These are phyloP conservation scores for Conistra vaccinii DNA, from an alignment of 2,888 invertebrate genomes.

Conservation along the genomic window DNA sequence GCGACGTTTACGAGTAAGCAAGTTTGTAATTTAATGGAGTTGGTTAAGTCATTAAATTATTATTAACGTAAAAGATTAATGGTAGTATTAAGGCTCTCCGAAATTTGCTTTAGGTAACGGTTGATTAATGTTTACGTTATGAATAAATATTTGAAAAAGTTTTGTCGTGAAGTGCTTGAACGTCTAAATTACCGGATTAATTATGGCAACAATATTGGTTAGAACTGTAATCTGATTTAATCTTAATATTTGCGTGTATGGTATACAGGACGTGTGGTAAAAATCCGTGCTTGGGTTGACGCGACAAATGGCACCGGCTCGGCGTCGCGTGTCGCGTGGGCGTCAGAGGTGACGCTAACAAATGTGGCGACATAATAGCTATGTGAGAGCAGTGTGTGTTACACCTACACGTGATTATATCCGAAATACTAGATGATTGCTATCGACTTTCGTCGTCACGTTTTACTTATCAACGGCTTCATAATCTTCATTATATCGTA, in stretches of 20 bases:
- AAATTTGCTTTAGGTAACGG: conserved; percentile 63
- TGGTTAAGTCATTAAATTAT: conserved; percentile 78
- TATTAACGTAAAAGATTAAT: conserved; percentile 73
- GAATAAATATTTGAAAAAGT: conserved; percentile 67
- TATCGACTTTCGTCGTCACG: too few species aligned
- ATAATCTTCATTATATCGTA: neutral
- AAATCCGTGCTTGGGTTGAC: conserved; percentile 48
- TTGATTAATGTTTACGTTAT: conserved; percentile 66
- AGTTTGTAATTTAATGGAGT: conserved; percentile 76
- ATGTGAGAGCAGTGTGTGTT: conserved; percentile 25
- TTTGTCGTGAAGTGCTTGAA: conserved; percentile 31
- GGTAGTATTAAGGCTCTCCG: conserved; percentile 65
- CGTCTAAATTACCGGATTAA: conserved; percentile 16
- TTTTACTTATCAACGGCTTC: neutral
- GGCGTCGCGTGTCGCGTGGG: conserved; percentile 48
- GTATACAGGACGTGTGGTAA: conserved; percentile 18
- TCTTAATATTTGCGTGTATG: conserved; percentile 9
- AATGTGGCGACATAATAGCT: conserved; percentile 41
- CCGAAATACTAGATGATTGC: neutral
- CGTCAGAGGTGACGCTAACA: conserved; percentile 45
- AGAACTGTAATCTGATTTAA: conserved; percentile 18
- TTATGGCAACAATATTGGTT: conserved; percentile 9
- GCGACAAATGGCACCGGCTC: conserved; percentile 47
- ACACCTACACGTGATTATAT: conserved; percentile 12
- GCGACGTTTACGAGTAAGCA: conserved; percentile 70